Conservation (phyloP, 92 coral and sea anemone genomes). For the Zoanthus solanderi region DNA sequence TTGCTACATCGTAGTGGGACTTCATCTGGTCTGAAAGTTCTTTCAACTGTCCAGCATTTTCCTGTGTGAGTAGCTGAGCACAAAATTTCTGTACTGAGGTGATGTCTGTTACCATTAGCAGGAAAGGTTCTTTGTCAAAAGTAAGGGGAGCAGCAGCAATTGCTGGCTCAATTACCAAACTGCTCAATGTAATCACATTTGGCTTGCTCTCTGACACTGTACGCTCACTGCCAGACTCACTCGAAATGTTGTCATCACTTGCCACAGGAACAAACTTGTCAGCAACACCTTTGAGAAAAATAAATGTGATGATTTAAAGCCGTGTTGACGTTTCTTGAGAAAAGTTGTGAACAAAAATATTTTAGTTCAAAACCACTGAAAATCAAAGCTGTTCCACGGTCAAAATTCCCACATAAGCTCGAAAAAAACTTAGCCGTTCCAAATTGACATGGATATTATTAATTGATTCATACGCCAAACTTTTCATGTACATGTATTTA, state of each 20-base stretch:
- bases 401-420: no score
- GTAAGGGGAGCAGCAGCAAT: slow-evolving; percentile 53
- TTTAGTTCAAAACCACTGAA: no score
- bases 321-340: no score
- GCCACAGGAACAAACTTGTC: slow-evolving; percentile 16
- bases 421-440: no score
- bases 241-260: slow-evolving; percentile 9
- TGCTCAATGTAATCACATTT: neutral
- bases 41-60: slow-evolving; percentile 40
- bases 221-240: neutral
- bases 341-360: no score
- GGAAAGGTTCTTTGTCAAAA: slow-evolving; percentile 25
- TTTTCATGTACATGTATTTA: no score
- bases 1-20: slow-evolving; percentile 43
- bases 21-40: slow-evolving; percentile 69
- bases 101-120: slow-evolving; percentile 55
- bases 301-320: no score
- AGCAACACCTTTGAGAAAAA: slow-evolving; percentile 18
- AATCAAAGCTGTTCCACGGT: no score
- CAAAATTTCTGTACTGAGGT: slow-evolving; percentile 48
- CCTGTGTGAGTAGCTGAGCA: slow-evolving; percentile 51
- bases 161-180: slow-evolving; percentile 44
- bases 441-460: no score
- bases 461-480: no score
- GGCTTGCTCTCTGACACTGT: neutral